These are phyloP conservation scores for Dyspetes luteomarginatus DNA, from an alignment of 2,888 invertebrate genomes.

Conservation along the genomic window DNA sequence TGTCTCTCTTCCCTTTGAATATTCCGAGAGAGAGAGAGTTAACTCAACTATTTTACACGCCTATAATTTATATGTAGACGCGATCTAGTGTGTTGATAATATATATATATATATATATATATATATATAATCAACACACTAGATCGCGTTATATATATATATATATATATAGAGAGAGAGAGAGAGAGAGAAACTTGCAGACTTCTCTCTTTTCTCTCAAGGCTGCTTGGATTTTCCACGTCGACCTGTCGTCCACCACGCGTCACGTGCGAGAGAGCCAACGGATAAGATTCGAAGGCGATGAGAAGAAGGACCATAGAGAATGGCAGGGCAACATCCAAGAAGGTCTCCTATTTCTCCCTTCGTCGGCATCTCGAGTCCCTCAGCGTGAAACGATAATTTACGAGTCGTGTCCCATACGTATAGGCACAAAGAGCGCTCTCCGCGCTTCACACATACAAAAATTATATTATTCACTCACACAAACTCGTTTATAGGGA, in stretches of 20 bases:
- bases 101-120: too few species aligned
- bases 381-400: slow-evolving; percentile 65
- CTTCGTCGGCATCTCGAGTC: slow-evolving; percentile 47
- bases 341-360: slow-evolving; percentile 36
- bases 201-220: too few species aligned
- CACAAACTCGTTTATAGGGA: not conserved
- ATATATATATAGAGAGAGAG: not conserved
- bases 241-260: slow-evolving; percentile 28
- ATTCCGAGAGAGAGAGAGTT: not conserved
- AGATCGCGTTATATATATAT: not conserved
- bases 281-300: slow-evolving; percentile 19
- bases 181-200: slow-evolving; percentile 7
- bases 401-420: slow-evolving; percentile 66
- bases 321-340: not conserved
- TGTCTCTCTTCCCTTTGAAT: slow-evolving; percentile 28
- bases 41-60: not conserved
- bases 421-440: slow-evolving; percentile 51
- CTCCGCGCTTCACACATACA: slow-evolving; percentile 9
- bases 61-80: not conserved
- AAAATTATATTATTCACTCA: not conserved
- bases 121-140: too few species aligned
- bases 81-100: not conserved
- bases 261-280: slow-evolving; percentile 3
- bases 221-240: slow-evolving; percentile 9
- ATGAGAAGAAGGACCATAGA: not conserved